A percentile compares a stretch with the other conserved stretches of the same genome.
phyloP scores from a whole-genome alignment of 37 sponge, comb jelly and placozoan species.

The Haliclona indistincta region DNA sequence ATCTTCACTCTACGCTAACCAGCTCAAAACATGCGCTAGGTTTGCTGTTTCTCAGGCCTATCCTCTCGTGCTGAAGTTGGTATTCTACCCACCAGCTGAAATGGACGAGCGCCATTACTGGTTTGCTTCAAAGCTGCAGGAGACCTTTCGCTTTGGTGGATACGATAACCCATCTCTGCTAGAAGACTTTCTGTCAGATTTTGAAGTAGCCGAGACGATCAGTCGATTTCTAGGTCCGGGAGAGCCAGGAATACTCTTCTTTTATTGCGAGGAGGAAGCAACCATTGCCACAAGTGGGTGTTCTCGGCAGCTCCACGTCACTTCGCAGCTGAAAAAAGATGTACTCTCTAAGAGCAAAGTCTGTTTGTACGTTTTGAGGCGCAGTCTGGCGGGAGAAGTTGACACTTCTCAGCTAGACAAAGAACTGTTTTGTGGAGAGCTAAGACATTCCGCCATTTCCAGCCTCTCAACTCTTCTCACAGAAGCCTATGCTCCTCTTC shows the following conservation, averaged over 20 bases:
- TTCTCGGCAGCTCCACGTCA: slow-evolving; percentile 43
- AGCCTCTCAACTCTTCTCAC: slow-evolving; percentile 63
- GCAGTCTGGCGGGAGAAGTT: slow-evolving; percentile 41
- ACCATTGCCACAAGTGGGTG: slow-evolving; percentile 14
- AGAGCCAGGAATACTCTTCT: slow-evolving; percentile 76
- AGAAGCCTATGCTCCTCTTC: slow-evolving; percentile 73
- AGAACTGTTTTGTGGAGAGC: slow-evolving; percentile 83
- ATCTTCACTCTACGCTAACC: too few species aligned
- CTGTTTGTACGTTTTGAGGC: slow-evolving; percentile 68
- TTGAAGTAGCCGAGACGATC: slow-evolving; percentile 77
- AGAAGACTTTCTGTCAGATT: slow-evolving; percentile 88
- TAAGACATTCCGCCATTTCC: slow-evolving; percentile 71
- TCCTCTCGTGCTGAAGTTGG: background rate
- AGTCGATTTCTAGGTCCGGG: slow-evolving; percentile 77
- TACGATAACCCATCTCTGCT: slow-evolving; percentile 90
- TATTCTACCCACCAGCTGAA: background rate
- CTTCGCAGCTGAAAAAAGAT: slow-evolving; percentile 35
- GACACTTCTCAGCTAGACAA: slow-evolving; percentile 54
- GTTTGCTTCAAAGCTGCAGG: slow-evolving; percentile 97
- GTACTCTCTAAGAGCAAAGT: slow-evolving; percentile 26
- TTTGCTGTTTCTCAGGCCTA: background rate
- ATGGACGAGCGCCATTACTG: slow-evolving; percentile 97
- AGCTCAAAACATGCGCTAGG: too few species aligned
- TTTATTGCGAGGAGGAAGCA: slow-evolving; percentile 68
- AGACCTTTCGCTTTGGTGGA: slow-evolving; percentile 88